Evolutionary conservation across 1,140 invertebrate species (phyloP), one percentile per base, ranked within the genome.

Genomic region (Apis laboriosa): DNA sequence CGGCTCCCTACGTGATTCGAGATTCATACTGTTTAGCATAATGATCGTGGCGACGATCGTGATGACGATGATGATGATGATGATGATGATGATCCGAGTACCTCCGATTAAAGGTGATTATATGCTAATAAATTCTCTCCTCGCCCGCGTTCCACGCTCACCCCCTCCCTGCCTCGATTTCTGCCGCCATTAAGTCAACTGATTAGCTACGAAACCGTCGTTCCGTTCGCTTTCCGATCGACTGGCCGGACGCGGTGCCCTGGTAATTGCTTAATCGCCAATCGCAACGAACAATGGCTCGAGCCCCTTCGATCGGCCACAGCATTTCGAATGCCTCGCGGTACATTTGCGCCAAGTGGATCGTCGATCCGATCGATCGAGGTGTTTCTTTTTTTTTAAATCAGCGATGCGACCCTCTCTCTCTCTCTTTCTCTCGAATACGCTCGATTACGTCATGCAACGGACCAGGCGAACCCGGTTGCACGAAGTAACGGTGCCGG

Each of bases 221-320:
- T 24, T 13, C 70, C 43, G 49, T 7, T 81, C n/a, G 78, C 63
- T 84, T 74, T 84, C 78, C 71, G 71, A 84, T 84, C 64, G 56
- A 75, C 77, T 58, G 74, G 51, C 34, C 28, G 63, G 64, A 80
- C 64, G 56, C 55, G 63, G 1, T 80, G 77, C 56, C n/a, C 63
- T 84, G 43, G 60, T 75, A 84, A 84, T 84, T 84, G 83, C 78
- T 84, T 81, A 84, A 84, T 84, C 83, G 19, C 21, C 83, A 34
- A 70, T 84, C 55, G 15, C 49, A 19, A 11, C 5, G 55, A 70
- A 75, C 77, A 81, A 84, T 61, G 70, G 13, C 11, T 12, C 21
- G 11, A 9, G 34, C 21, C 64, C 24, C 43, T 67, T 24, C 24
- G n/a, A 72, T 56, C 53, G 34, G 8, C 9, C 12, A 24, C 24